Evolutionary conservation across 1,140 invertebrate genomes (phyloP).

Genomic region (Caerostris extrusa): DNA sequence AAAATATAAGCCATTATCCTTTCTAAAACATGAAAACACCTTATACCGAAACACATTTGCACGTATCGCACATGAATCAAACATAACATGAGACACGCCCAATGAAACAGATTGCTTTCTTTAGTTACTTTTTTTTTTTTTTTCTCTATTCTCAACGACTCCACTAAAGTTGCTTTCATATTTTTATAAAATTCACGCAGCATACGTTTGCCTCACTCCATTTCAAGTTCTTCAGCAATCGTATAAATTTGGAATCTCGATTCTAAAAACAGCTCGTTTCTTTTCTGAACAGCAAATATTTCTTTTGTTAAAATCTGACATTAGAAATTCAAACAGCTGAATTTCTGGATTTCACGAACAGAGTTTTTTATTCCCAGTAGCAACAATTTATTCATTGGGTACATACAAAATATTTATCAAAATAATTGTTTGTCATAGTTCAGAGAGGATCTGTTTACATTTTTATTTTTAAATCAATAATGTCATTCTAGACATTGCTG

Average conservation of each 20-base stretch:
- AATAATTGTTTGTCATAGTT: not conserved
- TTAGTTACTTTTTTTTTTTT: not conserved
- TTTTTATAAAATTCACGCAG: constrained; percentile 21
- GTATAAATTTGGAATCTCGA: constrained; percentile 29
- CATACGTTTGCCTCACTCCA: not conserved
- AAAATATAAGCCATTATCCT: not conserved
- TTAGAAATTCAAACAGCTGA: constrained; percentile 47
- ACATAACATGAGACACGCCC: constrained; percentile 38
- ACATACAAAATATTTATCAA: not conserved
- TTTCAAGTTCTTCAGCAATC: constrained; percentile 8
- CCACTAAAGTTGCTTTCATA: not conserved
- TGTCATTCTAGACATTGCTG: not conserved
- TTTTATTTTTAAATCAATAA: not conserved
- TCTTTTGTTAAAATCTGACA: constrained; percentile 7
- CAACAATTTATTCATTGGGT: constrained; percentile 42
- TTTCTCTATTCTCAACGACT: not conserved
- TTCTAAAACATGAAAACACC: constrained; percentile 2
- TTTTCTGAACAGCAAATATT: not conserved
- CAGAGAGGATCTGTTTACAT: not conserved
- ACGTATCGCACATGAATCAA: constrained; percentile 39
- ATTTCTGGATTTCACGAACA: not conserved
- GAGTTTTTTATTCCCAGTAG: not conserved
- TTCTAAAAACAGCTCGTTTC: constrained; percentile 8
- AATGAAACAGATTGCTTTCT: constrained; percentile 19
- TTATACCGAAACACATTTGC: constrained; percentile 13